Conservation (phyloP, 2,113 vertebrate species). For the Xenus cinereus region DNA sequence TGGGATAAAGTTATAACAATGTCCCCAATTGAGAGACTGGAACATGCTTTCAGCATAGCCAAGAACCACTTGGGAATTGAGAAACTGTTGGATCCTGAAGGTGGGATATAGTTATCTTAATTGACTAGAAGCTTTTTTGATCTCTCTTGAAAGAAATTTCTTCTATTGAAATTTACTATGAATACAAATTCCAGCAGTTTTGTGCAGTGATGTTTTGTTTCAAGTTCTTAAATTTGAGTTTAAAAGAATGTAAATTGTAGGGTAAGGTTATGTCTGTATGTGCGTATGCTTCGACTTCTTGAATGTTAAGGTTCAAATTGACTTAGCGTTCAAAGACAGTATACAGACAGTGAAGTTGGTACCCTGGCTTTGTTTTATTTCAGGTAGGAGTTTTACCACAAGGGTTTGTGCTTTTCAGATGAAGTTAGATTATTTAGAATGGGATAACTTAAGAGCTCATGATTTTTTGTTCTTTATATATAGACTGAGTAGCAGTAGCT, state of each 20-base stretch:
- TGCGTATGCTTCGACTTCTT: fast-evolving
- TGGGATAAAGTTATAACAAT: constrained; percentile 85
- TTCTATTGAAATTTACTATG: neutral
- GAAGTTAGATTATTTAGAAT: neutral
- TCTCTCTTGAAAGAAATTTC: neutral
- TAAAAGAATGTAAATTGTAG: neutral
- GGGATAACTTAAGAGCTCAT: neutral
- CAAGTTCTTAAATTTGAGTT: neutral
- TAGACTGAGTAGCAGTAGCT: neutral
- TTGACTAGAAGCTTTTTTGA: neutral
- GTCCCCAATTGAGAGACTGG: constrained; percentile 83
- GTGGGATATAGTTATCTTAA: constrained; percentile 64
- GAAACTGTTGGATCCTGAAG: constrained; percentile 94
- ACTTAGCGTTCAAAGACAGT: neutral
- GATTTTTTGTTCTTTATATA: neutral
- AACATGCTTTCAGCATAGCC: constrained; percentile 89
- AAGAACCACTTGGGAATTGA: constrained; percentile 90
- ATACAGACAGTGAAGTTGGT: neutral
- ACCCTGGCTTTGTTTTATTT: neutral
- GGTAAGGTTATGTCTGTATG: neutral
- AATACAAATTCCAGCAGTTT: neutral
- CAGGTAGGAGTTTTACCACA: neutral
- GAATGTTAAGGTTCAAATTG: neutral
- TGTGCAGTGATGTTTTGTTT: neutral
- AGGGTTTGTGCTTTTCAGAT: neutral